Conservation (phyloP, 2,113 vertebrate genomes). For the Sphaerodactylus townsendi region DNA sequence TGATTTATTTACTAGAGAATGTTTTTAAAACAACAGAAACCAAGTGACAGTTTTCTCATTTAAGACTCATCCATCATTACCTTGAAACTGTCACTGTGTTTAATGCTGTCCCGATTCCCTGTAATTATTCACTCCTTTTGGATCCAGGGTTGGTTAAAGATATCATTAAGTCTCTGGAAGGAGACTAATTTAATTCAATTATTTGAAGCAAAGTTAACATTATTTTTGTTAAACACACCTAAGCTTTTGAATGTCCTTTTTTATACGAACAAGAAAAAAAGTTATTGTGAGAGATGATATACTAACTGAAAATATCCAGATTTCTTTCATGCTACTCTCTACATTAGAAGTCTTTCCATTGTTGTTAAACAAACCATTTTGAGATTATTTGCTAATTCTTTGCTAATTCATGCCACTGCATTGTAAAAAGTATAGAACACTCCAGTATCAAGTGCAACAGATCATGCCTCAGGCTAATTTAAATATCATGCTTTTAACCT, state of each 20-base stretch:
- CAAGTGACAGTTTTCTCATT: constrained; percentile 28
- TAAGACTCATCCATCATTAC: constrained; percentile 41
- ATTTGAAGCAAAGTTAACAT: constrained; percentile 28
- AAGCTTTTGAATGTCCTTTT: background rate
- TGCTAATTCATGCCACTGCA: background rate
- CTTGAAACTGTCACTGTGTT: constrained; percentile 39
- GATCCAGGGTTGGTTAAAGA: constrained; percentile 26
- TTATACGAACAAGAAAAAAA: background rate
- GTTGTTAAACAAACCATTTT: background rate
- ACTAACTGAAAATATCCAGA: background rate
- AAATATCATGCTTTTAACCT: background rate
- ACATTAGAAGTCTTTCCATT: background rate
- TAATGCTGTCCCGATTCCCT: constrained; percentile 14
- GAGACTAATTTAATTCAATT: constrained; percentile 12
- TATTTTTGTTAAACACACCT: background rate
- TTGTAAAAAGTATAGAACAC: background rate
- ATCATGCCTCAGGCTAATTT: background rate
- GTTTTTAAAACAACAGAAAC: constrained; percentile 21
- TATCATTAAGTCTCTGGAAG: constrained; percentile 5
- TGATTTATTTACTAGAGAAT: constrained; percentile 46
- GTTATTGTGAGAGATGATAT: background rate
- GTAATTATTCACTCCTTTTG: constrained; percentile 35
- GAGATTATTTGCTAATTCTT: background rate
- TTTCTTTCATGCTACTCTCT: constrained; percentile 18
- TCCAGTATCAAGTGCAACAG: background rate